phyloP scores from a whole-genome alignment of 2,888 invertebrate species.

The Parelbella ahira region DNA sequence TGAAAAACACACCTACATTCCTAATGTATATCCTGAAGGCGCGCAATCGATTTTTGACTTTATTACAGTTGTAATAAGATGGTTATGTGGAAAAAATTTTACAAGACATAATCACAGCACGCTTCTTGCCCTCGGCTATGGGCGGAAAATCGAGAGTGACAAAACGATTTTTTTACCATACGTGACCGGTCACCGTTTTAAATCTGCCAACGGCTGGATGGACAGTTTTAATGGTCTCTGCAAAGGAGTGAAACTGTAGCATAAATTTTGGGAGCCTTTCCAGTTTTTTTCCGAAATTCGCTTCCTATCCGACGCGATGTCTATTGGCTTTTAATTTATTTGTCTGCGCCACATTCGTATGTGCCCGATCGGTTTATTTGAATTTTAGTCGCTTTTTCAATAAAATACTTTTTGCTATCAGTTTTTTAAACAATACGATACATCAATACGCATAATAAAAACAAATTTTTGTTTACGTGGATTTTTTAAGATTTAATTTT shows the following conservation, averaged over 20 bases:
- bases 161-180: conserved; percentile 54
- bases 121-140: conserved; percentile 26
- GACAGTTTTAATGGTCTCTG: conserved; percentile 66
- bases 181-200: conserved; percentile 60
- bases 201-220: conserved; percentile 65
- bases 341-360: conserved; percentile 45
- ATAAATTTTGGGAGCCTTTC: conserved; percentile 58
- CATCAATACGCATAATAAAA: neutral
- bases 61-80: neutral
- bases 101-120: conserved; percentile 14
- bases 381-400: conserved; percentile 33
- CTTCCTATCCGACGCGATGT: conserved; percentile 41
- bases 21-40: neutral
- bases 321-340: conserved; percentile 66
- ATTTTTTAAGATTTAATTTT: no score
- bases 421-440: conserved; percentile 11
- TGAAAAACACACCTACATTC: conserved; percentile 25
- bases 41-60: neutral
- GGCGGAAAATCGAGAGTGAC: conserved; percentile 61
- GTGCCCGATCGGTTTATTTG: conserved; percentile 37
- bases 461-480: neutral
- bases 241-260: conserved; percentile 58
- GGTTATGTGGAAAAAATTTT: neutral
- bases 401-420: conserved; percentile 25
- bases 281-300: conserved; percentile 52